Evolutionary conservation across 2,797 vertebrate species (phyloP).

Genomic region (Forpus xanthops): DNA sequence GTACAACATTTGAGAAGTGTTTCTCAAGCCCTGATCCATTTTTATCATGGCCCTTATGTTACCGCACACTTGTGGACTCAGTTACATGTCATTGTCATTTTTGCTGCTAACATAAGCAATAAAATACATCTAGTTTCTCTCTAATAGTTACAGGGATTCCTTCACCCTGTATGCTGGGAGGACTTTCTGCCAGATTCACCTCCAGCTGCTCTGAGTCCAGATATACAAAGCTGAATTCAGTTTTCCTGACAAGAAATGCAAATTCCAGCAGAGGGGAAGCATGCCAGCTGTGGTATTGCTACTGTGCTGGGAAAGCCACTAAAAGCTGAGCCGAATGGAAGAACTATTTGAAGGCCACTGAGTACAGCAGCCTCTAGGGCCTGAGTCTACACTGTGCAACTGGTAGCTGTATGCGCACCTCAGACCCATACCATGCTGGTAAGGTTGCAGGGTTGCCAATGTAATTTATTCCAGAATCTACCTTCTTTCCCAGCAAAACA

Average conservation of each 20-base stretch:
- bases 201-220: constrained; percentile 22
- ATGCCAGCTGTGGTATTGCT: constrained; percentile 37
- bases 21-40: constrained; percentile 11
- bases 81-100: neutral
- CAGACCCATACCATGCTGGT: neutral
- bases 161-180: neutral
- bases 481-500: neutral
- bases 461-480: neutral
- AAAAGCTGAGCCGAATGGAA: constrained; percentile 12
- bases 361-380: neutral
- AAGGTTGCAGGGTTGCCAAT: neutral
- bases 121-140: neutral
- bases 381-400: neutral
- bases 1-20: neutral
- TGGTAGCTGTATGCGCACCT: neutral
- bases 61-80: neutral
- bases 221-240: constrained; percentile 27
- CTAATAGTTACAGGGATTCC: neutral
- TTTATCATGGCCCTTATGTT: neutral
- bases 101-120: neutral
- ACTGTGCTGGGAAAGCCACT: constrained; percentile 62
- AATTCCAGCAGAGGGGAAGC: constrained; percentile 40
- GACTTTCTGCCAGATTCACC: constrained; percentile 21
- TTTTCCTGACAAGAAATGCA: constrained; percentile 56
- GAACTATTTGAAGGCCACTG: constrained; percentile 25